These are phyloP conservation scores for Lagocephalus sceleratus DNA, from an alignment of 2,797 vertebrate species.

Conservation along the genomic window DNA sequence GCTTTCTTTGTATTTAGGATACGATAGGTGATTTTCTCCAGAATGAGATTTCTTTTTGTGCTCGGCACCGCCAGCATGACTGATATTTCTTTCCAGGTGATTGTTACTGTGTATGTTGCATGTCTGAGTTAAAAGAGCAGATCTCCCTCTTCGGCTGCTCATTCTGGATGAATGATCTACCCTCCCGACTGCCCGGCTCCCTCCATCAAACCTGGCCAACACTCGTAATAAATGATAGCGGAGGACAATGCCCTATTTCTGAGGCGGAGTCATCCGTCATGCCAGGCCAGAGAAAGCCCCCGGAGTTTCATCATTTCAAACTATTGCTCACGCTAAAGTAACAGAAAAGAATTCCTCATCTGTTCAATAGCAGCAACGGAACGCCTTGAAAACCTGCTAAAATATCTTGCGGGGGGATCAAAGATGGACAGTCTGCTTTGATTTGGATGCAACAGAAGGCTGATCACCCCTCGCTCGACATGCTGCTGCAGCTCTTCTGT, in stretches of 20 bases:
- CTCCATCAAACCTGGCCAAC: constrained; percentile 78
- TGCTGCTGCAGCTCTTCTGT: constrained; percentile 52
- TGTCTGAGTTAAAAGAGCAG: constrained; percentile 30
- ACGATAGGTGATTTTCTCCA: constrained; percentile 8
- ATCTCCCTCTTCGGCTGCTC: constrained; percentile 50
- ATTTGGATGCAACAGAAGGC: constrained; percentile 13
- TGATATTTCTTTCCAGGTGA: constrained; percentile 12
- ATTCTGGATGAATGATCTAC: constrained; percentile 77
- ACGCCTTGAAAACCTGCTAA: constrained; percentile 42
- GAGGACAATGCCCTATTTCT: constrained; percentile 83
- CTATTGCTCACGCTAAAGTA: constrained; percentile 68
- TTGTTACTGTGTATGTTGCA: constrained; percentile 4
- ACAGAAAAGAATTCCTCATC: constrained; percentile 61
- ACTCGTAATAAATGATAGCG: constrained; percentile 81
- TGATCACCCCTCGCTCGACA: constrained; percentile 25
- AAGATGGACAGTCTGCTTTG: constrained; percentile 12
- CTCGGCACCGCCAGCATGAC: constrained; percentile 5
- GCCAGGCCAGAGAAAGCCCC: constrained; percentile 73
- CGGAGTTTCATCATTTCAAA: constrained; percentile 76
- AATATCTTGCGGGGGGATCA: constrained; percentile 42
- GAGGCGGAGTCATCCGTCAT: constrained; percentile 77
- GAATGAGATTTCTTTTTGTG: constrained; percentile 5
- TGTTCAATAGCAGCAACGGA: constrained; percentile 48
- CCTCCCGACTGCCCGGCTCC: constrained; percentile 63
- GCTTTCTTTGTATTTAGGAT: constrained; percentile 9